Base-by-base conservation (phyloP, 2,797 vertebrate genomes). In the Sebastes hubbsi region DNA sequence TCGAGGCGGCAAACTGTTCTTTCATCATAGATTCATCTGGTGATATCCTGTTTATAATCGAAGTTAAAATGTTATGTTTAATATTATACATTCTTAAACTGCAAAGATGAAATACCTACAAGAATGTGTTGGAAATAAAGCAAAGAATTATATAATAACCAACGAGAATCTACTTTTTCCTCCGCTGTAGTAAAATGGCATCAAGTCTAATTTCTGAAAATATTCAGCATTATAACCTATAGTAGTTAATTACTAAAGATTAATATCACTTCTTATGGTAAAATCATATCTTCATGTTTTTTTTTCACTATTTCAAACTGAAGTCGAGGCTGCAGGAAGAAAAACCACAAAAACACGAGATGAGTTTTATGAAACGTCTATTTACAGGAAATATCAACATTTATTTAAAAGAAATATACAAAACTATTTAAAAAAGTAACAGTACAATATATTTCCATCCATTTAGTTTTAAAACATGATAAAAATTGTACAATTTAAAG, bases 401-500 rank as follows among this genome's bases (percentile, higher is more conserved):
- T 87, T 94, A 94, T 93, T 91, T 49, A 74, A 86, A 78, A 82
- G 72, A 42, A 22, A 1, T 4, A 22, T 34, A 76, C 6, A 79
- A 80, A 77, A 80, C 27, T 56, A 49, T 71, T 74, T 80, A 77
- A 92, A 65, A 65, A 92, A 82, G 4, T 24, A 2, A 46, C 30
- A 36, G 46, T 78, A 86, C 11, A 58, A 46, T 27, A 59, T 16
- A 83, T 72, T 24, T 70, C 91, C 59, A 87, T 32, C 2, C 22
- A 84, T 82, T 74, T 80, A 20, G 77, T 82, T 84, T 89, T 79
- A 88, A 90, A 92, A 84, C 20, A 78, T 59, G 13, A 87, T 78
- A 85, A 87, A 49, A 49, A 75, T 2, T 63, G 1, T 70, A 82
- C 65, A 78, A 56, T 61, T 70, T 56, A 68, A 85, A 77, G 49